Evolutionary conservation across 2,888 invertebrate genomes (phyloP).

Genomic region (Camponotus fellah): DNA sequence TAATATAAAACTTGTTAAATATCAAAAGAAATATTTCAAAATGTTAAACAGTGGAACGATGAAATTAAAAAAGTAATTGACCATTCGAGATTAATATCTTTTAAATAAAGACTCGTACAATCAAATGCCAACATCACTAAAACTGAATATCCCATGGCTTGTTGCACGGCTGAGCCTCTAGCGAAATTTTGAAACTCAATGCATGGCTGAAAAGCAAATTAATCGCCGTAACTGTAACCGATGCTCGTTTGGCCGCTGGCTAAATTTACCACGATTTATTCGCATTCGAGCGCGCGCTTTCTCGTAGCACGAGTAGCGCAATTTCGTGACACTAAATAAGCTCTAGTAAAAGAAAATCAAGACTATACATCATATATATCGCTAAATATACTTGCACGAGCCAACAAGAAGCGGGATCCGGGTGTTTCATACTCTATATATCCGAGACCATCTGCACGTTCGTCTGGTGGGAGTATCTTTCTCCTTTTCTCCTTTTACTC

Average conservation of each 20-base stretch:
- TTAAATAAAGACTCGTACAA: not conserved
- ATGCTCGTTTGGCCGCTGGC: slow-evolving; percentile 10
- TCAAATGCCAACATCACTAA: not conserved
- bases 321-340: slow-evolving; percentile 38
- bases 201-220: slow-evolving; percentile 29
- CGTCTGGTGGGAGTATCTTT: slow-evolving; percentile 36
- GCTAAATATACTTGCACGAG: slow-evolving; percentile 71
- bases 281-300: not conserved
- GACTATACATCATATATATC: not conserved
- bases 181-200: slow-evolving; percentile 30
- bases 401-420: slow-evolving; percentile 15
- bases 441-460: slow-evolving; percentile 56
- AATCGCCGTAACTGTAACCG: slow-evolving; percentile 35
- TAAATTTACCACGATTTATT: slow-evolving; percentile 49
- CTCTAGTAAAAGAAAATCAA: slow-evolving; percentile 56
- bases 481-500: slow-evolving; percentile 52
- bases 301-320: slow-evolving; percentile 1
- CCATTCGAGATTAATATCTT: not conserved
- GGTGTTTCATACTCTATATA: slow-evolving; percentile 46
- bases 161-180: not conserved
- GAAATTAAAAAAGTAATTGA: not conserved
- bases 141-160: slow-evolving; percentile 19
- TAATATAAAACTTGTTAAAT: not conserved
- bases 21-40: not conserved
- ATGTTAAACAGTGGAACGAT: not conserved